Evolutionary conservation across 2,113 vertebrate species (phyloP).

Genomic region (Hippocampus zosterae): DNA sequence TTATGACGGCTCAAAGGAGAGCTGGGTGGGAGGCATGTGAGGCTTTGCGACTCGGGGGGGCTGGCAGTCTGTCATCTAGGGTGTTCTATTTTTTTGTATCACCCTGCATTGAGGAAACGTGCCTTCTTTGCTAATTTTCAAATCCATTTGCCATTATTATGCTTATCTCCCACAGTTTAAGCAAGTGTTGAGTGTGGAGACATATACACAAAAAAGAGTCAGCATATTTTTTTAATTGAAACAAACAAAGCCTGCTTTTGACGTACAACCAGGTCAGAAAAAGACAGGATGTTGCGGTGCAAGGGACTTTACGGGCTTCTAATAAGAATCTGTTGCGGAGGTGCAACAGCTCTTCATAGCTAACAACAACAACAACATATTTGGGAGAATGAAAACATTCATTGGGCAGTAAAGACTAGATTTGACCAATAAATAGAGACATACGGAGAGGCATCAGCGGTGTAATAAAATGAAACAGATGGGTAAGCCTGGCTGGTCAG

Average conservation of each 20-base stretch:
- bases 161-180: not conserved
- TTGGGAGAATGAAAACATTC: not conserved
- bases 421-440: not conserved
- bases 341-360: not conserved
- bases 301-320: not conserved
- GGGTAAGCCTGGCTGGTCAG: not conserved
- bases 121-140: too few species aligned
- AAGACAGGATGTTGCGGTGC: not conserved
- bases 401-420: not conserved
- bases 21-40: too few species aligned
- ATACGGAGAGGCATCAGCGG: not conserved
- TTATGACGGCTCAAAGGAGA: too few species aligned
- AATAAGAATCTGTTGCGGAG: not conserved
- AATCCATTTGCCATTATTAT: not conserved
- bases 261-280: not conserved
- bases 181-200: not conserved
- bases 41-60: too few species aligned
- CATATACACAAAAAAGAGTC: not conserved
- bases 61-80: too few species aligned
- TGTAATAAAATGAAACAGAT: conserved; percentile 1
- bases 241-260: not conserved
- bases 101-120: too few species aligned
- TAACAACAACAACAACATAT: not conserved
- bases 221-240: not conserved
- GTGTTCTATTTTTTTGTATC: too few species aligned